A percentile compares a stretch with the other conserved stretches of the same genome.
These are phyloP conservation scores for Morone chrysops DNA, from an alignment of 2,113 vertebrate genomes.

Conservation along the genomic window DNA sequence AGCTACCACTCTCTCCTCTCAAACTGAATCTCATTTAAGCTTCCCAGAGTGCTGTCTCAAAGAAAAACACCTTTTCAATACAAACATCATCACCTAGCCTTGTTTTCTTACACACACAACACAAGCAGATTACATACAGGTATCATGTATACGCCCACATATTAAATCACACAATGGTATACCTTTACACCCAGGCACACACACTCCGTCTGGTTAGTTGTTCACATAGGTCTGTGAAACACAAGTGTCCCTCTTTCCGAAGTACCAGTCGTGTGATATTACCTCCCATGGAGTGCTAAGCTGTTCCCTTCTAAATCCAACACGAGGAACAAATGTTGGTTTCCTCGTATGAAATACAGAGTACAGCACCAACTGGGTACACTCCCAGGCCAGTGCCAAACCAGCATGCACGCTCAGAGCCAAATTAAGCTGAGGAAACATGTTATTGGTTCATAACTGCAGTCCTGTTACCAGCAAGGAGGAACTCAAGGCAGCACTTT, in stretches of 20 bases:
- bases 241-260: constrained; percentile 64
- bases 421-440: constrained; percentile 55
- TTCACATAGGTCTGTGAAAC: constrained; percentile 65
- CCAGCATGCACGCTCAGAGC: constrained; percentile 33
- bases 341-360: constrained; percentile 57
- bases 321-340: constrained; percentile 74
- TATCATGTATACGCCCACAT: constrained; percentile 47
- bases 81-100: constrained; percentile 57
- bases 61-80: constrained; percentile 54
- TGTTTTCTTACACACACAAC: constrained; percentile 42
- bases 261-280: constrained; percentile 67
- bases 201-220: constrained; percentile 57
- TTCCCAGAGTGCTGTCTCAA: constrained; percentile 48
- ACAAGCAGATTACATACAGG: constrained; percentile 38
- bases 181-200: constrained; percentile 28
- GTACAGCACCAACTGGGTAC: constrained; percentile 58
- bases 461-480: constrained; percentile 10
- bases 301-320: constrained; percentile 80
- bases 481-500: constrained; percentile 18
- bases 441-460: constrained; percentile 32
- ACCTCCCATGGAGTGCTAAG: constrained; percentile 76
- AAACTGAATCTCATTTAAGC: constrained; percentile 68
- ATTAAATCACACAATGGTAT: constrained; percentile 52
- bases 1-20: constrained; percentile 55
- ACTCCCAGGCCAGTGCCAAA: constrained; percentile 60